Evolutionary conservation across 2,113 vertebrate genomes (phyloP).

Genomic region (Pangasianodon hypophthalmus): DNA sequence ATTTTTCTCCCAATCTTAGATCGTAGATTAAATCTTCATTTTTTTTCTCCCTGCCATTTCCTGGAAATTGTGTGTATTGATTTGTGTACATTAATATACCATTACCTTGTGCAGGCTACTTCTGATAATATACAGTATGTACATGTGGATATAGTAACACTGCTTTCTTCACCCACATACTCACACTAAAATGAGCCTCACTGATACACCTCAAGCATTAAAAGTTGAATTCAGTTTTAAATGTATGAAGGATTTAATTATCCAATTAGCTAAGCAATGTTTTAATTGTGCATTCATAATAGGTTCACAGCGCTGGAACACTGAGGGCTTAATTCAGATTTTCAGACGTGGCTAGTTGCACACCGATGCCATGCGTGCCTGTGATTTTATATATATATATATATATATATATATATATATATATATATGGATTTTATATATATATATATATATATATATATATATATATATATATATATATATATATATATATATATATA

Average conservation of each 20-base stretch:
- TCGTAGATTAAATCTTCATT: constrained; percentile 1
- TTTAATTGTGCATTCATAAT: constrained; percentile 46
- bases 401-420: no score
- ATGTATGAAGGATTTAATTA: constrained; percentile 16
- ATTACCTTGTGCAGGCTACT: neutral
- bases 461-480: no score
- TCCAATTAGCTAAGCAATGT: constrained; percentile 44
- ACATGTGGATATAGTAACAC: neutral
- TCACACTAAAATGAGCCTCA: neutral
- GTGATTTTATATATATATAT: no score
- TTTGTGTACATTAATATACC: neutral
- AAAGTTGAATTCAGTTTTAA: neutral
- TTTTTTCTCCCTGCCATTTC: neutral
- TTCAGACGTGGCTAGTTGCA: constrained; percentile 15
- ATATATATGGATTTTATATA: no score
- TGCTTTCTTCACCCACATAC: neutral
- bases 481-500: no score
- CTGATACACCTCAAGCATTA: neutral
- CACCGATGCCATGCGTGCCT: no score
- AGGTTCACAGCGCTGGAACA: constrained; percentile 31
- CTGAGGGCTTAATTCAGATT: neutral
- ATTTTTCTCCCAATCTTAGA: neutral
- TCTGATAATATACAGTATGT: neutral
- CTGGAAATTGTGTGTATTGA: neutral
- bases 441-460: no score